Evolutionary conservation across 2,888 invertebrate species (phyloP).

Genomic region (Cephus nigrinus): DNA sequence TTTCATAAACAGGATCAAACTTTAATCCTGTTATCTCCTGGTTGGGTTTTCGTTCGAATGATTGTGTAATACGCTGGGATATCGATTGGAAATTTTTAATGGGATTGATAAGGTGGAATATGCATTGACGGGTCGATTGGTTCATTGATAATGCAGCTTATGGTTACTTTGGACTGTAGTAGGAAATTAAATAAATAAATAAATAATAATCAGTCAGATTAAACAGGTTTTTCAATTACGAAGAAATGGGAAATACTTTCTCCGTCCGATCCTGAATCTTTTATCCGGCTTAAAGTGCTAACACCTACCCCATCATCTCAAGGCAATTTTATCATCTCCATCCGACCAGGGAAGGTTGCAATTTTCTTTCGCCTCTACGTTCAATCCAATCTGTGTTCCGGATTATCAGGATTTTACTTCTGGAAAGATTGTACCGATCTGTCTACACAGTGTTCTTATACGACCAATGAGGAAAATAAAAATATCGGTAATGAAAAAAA

Average conservation of each 20-base stretch:
- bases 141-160: neutral
- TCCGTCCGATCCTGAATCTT: neutral
- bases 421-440: neutral
- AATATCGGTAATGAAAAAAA: neutral
- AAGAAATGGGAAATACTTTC: neutral
- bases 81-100: neutral
- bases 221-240: neutral
- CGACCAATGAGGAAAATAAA: neutral
- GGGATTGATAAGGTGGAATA: neutral
- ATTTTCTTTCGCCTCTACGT: constrained; percentile 55
- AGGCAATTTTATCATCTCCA: constrained; percentile 58
- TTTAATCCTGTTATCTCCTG: neutral
- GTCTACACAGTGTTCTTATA: neutral
- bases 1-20: neutral
- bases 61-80: neutral
- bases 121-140: neutral
- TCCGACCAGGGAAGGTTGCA: constrained; percentile 58
- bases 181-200: neutral
- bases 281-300: constrained; percentile 56
- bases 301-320: constrained; percentile 48
- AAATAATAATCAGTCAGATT: neutral
- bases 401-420: constrained; percentile 62
- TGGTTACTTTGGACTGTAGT: neutral
- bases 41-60: neutral
- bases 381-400: constrained; percentile 63